Base-by-base conservation (phyloP, 2,888 invertebrate genomes). In the Hypercompe scribonia region DNA sequence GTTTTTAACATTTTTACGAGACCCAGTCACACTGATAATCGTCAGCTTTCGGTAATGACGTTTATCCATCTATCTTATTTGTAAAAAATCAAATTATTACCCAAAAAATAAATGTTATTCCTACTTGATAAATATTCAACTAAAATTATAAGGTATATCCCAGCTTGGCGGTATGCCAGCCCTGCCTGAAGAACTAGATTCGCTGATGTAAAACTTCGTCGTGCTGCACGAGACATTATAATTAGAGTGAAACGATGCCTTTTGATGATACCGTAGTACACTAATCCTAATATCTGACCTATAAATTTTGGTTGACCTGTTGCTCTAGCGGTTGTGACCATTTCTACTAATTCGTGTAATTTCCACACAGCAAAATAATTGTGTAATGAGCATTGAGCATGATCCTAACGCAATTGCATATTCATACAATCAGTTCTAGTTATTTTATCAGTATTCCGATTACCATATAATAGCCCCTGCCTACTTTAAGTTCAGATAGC, bases 131-230 rank as follows among this genome's bases (percentile, higher is more conserved):
- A 50, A 50, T 50, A 50, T 54, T 54, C 54, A n/a, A 13, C n/a
- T 28, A 58, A 13, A 61, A 31, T 61, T 31, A 61, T 61, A 15
- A 21, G 46, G 21, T 46, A 28, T 58, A 28, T 61, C 31, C 5
- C 15, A 66, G 42, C 8, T 31, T 61, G 61, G 66, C 31, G 76
- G 66, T 66, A 71, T 71, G 70, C 70, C 77, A 74, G 64, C 70
- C 68, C 74, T 74, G 64, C 7, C 36, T 54, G 61, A 58, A 54
- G 21, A 75, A 66, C 75, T 77, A 70, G 58, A 71, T 72, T 70
- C 46, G 10, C 77, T 74, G 78, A 75, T 74, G 76, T 81, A 83
- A 86, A 88, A 88, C 89, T 88, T 82, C 77, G 77, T 73, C 68
- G 70, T 79, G 83, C 74, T 73, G 79, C 81, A 82, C 81, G 68